These are phyloP conservation scores for Andrena fulva DNA, from an alignment of 2,888 invertebrate genomes.

Conservation along the genomic window DNA sequence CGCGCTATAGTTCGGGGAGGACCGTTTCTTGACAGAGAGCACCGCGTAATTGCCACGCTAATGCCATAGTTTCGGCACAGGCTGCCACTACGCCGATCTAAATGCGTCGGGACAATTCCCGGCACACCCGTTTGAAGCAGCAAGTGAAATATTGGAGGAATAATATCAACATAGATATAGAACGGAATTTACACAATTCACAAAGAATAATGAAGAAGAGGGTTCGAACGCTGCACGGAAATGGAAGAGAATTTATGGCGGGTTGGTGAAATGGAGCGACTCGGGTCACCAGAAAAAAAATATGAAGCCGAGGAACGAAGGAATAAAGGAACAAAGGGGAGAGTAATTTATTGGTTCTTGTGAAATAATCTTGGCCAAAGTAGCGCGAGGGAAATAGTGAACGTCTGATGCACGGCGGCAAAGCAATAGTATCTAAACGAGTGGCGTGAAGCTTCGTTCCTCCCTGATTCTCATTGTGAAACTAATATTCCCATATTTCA, in stretches of 20 bases:
- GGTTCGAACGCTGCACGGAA: not conserved
- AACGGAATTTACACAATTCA: not conserved
- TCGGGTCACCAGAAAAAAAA: not conserved
- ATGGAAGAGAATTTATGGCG: constrained; percentile 1
- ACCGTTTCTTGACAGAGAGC: too few relatives aligned
- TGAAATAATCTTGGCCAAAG: not conserved
- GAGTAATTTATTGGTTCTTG: constrained; percentile 16
- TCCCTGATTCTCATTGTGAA: not conserved
- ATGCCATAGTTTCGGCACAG: too few relatives aligned
- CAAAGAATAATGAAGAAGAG: too few relatives aligned
- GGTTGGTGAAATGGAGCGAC: not conserved
- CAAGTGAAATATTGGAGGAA: too few relatives aligned
- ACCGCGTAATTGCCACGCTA: too few relatives aligned
- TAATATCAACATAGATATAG: not conserved
- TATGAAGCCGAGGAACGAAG: not conserved
- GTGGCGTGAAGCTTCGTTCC: not conserved
- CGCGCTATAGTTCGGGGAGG: too few relatives aligned
- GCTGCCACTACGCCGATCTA: too few relatives aligned
- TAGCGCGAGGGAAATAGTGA: not conserved
- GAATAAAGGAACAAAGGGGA: constrained; percentile 1
- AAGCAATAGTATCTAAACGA: not conserved
- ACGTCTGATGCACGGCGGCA: not conserved
- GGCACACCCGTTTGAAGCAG: too few relatives aligned
- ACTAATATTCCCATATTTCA: not conserved
- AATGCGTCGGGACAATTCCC: too few relatives aligned